phyloP scores from a whole-genome alignment of 2,797 vertebrate genomes.

The Buphagus erythrorhynchus region DNA sequence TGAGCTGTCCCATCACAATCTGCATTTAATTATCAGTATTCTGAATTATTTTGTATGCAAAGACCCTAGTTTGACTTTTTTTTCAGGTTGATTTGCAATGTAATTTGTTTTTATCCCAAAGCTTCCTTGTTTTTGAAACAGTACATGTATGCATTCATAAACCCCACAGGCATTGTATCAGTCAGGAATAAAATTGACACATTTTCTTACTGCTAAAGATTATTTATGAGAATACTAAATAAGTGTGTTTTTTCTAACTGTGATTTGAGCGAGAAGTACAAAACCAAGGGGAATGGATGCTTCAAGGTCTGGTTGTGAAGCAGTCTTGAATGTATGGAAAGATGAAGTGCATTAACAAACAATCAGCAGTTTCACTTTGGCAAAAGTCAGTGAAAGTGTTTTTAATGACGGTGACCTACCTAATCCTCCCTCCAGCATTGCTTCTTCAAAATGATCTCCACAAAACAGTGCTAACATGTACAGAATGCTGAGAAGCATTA shows the following conservation, averaged over 20 bases:
- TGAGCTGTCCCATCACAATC: neutral
- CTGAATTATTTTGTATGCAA: neutral
- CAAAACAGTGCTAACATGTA: neutral
- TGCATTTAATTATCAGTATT: neutral
- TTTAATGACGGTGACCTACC: slow-evolving; percentile 17
- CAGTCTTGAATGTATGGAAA: neutral
- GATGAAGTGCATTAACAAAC: neutral
- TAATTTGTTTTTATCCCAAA: neutral
- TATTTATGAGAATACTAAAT: neutral
- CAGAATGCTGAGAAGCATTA: neutral
- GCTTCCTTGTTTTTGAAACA: neutral
- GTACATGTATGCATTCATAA: neutral
- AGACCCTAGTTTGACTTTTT: neutral
- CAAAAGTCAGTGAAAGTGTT: neutral
- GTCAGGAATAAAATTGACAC: neutral
- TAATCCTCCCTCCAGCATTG: neutral
- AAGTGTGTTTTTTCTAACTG: neutral
- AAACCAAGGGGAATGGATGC: neutral
- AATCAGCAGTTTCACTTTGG: neutral
- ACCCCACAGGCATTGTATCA: neutral
- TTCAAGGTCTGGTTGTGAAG: neutral
- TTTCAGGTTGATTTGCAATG: neutral
- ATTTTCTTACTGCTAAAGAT: neutral
- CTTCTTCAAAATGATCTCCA: neutral
- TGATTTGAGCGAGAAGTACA: neutral